A percentile compares a stretch with the other conserved stretches of the same genome.
phyloP scores from a whole-genome alignment of 1,140 invertebrate genomes.

The Mactra quadrangularis region DNA sequence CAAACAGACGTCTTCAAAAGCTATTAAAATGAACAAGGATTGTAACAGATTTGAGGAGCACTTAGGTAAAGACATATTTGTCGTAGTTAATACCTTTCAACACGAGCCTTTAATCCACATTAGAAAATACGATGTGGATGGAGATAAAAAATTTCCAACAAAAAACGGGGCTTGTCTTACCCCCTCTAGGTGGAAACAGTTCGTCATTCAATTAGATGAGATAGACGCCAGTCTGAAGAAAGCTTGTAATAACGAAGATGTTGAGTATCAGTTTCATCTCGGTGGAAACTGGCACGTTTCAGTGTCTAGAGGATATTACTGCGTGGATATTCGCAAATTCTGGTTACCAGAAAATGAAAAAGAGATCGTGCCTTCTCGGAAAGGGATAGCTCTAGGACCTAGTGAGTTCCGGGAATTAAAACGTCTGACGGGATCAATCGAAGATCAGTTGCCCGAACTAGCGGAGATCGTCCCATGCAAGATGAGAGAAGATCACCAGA shows the following conservation, averaged over 20 bases:
- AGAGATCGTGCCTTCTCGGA: not conserved
- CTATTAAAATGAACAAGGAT: no score
- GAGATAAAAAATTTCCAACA: conserved; percentile 4
- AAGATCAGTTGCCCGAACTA: not conserved
- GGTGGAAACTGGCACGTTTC: no score
- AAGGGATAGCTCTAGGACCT: no score
- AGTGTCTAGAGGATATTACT: not conserved
- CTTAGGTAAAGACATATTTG: no score
- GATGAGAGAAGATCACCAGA: no score
- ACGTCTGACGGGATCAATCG: not conserved
- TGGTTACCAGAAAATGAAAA: conserved; percentile 4
- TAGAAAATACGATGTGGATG: not conserved
- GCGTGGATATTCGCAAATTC: conserved; percentile 1
- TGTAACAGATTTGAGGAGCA: no score
- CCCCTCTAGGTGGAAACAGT: no score
- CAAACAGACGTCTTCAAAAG: not conserved
- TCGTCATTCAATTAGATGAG: not conserved
- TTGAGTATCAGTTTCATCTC: not conserved
- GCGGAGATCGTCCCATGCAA: not conserved
- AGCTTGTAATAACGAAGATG: not conserved
- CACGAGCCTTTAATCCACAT: no score
- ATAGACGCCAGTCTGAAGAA: not conserved
- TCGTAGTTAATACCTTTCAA: no score
- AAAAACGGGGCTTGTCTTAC: no score
- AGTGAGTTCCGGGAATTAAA: no score